A percentile compares a stretch with the other conserved stretches of the same genome.
phyloP scores from a whole-genome alignment of 2,888 invertebrate species.

The Deilephila porcellus region DNA sequence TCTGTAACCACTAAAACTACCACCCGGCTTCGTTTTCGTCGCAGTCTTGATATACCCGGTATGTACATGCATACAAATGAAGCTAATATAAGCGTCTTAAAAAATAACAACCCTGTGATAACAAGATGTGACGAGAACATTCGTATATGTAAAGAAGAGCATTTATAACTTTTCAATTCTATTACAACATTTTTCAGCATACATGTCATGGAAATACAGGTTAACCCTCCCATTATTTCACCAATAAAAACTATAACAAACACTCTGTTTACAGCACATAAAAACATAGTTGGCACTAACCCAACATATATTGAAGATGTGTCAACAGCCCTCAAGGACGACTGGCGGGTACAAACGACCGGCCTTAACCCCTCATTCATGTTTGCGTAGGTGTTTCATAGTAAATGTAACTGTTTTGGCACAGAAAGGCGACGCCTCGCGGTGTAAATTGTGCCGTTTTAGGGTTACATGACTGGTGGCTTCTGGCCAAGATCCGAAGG shows the following conservation, averaged over 20 bases:
- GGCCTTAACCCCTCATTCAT: slow-evolving; percentile 19
- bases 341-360: slow-evolving; percentile 18
- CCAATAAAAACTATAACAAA: not conserved
- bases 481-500: slow-evolving; percentile 1
- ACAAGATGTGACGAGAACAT: no score
- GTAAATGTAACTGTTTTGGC: slow-evolving; percentile 21
- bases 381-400: slow-evolving; percentile 18
- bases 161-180: no score
- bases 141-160: no score
- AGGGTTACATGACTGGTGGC: slow-evolving; percentile 4
- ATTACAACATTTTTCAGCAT: no score
- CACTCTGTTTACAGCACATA: not conserved
- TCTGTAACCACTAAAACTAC: no score
- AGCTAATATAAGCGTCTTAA: no score
- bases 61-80: no score
- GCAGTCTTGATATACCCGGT: no score
- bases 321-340: slow-evolving; percentile 24
- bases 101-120: no score
- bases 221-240: not conserved
- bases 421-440: slow-evolving; percentile 12
- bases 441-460: slow-evolving; percentile 6
- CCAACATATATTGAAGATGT: slow-evolving; percentile 13
- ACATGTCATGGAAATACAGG: no score
- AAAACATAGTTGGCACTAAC: slow-evolving; percentile 8
- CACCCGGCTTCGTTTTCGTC: no score